These are phyloP conservation scores for Seira sanloemensis DNA, from an alignment of 2,888 invertebrate species.

Conservation along the genomic window DNA sequence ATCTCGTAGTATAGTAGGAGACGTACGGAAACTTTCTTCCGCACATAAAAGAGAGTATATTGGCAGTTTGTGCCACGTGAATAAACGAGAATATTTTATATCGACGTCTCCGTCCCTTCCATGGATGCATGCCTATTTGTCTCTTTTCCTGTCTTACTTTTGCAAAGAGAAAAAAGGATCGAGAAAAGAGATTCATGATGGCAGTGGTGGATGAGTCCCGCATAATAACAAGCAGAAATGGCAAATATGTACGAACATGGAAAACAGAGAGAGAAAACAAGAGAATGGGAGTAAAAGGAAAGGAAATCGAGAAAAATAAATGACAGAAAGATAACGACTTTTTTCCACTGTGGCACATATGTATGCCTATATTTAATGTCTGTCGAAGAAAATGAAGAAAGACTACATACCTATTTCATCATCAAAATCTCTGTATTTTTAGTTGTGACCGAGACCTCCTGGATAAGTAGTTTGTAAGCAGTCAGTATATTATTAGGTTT, in stretches of 20 bases:
- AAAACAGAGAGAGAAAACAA: background rate
- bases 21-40: too few relatives aligned
- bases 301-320: slow-evolving; percentile 42
- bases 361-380: background rate
- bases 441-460: background rate
- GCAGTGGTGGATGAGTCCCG: background rate
- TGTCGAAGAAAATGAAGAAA: background rate
- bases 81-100: too few relatives aligned
- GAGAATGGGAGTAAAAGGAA: slow-evolving; percentile 33
- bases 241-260: background rate
- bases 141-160: background rate
- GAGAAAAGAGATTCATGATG: background rate
- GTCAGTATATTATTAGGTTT: background rate
- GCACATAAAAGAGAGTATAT: too few relatives aligned
- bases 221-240: background rate
- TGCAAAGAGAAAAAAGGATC: background rate
- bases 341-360: slow-evolving; percentile 47
- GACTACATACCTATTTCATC: background rate
- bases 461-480: background rate
- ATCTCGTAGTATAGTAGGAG: too few relatives aligned
- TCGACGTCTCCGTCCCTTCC: background rate
- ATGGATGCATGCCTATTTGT: background rate
- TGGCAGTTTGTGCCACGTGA: too few relatives aligned
- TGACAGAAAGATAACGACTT: slow-evolving; percentile 63
- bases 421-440: background rate